Evolutionary conservation across 2,888 invertebrate genomes (phyloP).

Genomic region (Drosophila mayaguana): DNA sequence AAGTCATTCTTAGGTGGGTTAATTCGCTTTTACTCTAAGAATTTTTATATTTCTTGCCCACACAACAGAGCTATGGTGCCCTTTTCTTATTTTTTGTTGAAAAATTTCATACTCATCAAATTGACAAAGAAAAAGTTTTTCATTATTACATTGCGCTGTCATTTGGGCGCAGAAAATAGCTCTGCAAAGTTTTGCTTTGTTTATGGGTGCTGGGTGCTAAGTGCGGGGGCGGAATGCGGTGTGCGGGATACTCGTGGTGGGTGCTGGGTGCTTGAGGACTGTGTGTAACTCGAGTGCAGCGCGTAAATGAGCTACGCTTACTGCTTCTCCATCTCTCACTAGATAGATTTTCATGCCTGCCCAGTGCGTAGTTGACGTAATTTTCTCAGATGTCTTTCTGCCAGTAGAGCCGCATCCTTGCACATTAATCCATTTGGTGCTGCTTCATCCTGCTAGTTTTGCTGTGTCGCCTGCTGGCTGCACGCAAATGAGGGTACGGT

Average conservation of each 20-base stretch:
- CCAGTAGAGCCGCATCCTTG: slow-evolving; percentile 66
- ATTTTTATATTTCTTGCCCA: slow-evolving; percentile 58
- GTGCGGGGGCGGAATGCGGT: slow-evolving; percentile 29
- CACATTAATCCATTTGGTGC: slow-evolving; percentile 72
- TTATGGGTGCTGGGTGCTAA: slow-evolving; percentile 12
- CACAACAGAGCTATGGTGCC: slow-evolving; percentile 18
- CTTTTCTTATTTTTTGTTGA: slow-evolving; percentile 39
- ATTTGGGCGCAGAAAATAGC: slow-evolving; percentile 79
- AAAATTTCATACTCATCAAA: slow-evolving; percentile 82
- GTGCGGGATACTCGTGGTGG: slow-evolving; percentile 22
- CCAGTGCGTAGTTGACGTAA: slow-evolving; percentile 68
- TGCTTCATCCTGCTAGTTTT: slow-evolving; percentile 32
- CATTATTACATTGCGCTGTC: slow-evolving; percentile 83
- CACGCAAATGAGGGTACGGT: slow-evolving; percentile 82
- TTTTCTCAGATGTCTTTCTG: slow-evolving; percentile 57
- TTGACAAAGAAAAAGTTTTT: slow-evolving; percentile 84
- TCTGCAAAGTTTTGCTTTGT: slow-evolving; percentile 67
- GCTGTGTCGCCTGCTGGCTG: slow-evolving; percentile 41
- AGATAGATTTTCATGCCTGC: slow-evolving; percentile 43
- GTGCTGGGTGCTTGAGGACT: slow-evolving; percentile 31
- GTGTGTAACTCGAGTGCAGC: slow-evolving; percentile 71
- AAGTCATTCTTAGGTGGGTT: not conserved
- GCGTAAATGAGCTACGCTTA: slow-evolving; percentile 65
- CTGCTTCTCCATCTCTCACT: slow-evolving; percentile 26
- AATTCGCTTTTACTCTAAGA: slow-evolving; percentile 7